Base-by-base conservation (phyloP, 1,140 invertebrate genomes). In the Streblospio benedicti region DNA sequence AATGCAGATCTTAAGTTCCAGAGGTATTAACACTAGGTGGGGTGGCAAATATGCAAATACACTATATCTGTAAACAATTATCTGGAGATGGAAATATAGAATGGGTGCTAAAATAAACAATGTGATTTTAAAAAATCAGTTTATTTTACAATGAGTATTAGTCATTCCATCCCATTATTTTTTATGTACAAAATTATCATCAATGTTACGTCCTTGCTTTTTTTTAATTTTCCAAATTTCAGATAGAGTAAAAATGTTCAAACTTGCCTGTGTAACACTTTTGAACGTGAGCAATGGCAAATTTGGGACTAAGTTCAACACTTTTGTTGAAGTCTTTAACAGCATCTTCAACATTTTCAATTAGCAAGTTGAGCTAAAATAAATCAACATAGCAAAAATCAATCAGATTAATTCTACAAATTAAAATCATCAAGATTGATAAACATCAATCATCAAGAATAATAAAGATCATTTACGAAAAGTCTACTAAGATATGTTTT, bases 271-370 rank as follows among this genome's bases (percentile, higher is more conserved):
- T 69, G 64, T 71, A 74, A 55, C 71, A 72, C 55, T 91, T 93
- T 72, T 96, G 92, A 43, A 91, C 88, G 71, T 84, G 85, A 18
- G 89, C 87, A 67, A 92, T 86, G 9, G 87, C 84, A 74, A 89
- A 91, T 58, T 87, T 74, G 12, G 90, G 88, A 71, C 90, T 90
- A 9, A 92, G 73, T 65, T 85, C 79, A 1, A 91, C 84, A 51
- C 90, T 89, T 70, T 85, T 89, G 31, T 87, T 81, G 77, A 94
- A 93, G 75, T 96, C 89, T 45, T 78, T 69, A 60, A 87, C 82
- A 0, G 92, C 90, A 62, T 87, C 85, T 59, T 87, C 83, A 56
- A 90, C 81, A 65, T 86, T 85, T 54, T 92, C 90, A 67, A 89
- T 75, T 43, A 95, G 71, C 55, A 95, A 80, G 72, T 91, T 82